Base-by-base conservation (phyloP, 2,113 vertebrate genomes). In the Hypanus sabinus region DNA sequence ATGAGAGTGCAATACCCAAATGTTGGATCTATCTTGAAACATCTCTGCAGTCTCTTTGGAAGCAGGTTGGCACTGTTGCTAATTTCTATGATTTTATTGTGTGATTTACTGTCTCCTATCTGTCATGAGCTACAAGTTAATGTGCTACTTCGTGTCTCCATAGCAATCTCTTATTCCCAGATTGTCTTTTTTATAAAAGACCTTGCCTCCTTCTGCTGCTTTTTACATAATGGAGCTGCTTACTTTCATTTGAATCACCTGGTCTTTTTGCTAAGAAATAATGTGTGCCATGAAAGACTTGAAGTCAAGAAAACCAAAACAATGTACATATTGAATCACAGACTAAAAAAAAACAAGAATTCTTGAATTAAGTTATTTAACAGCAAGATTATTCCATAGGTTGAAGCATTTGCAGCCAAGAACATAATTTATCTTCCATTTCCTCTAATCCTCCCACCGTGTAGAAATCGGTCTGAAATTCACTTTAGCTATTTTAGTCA, bases 211-310 rank as follows among this genome's bases (percentile, higher is more conserved):
- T 90, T 90, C 16, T 33, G 60, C 85, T 90, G 85, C 57, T 65
- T 90, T 90, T n/a, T 90, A n/a, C n/a, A 65, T 62, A 90, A 90
- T 90, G 27, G 85, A 33, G 85, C 30, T 90, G n/a, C n/a, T 62
- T 88, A 90, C 65, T 65, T 90, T n/a, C 12, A 90, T 65, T 90
- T 90, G n/a, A 33, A 30, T 90, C 27, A 62, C 60, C 85, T 90
- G 12, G 60, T 68, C 24, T 30, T 87, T 87, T 87, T 9, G 46
- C 30, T 65, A 65, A 33, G 60, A 20, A 33, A 16, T 65, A 62
- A 68, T n/a, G 85, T 16, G 33, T 90, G 85, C n/a, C 14, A 16
- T 36, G 85, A 18, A 90, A 30, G 30, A 33, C 14, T 5, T 65
- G 85, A 65, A 65, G 30, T 88, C 27, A 9, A 88, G 85, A 88